phyloP scores from a whole-genome alignment of 2,797 vertebrate genomes.

The Dermochelys coriacea region DNA sequence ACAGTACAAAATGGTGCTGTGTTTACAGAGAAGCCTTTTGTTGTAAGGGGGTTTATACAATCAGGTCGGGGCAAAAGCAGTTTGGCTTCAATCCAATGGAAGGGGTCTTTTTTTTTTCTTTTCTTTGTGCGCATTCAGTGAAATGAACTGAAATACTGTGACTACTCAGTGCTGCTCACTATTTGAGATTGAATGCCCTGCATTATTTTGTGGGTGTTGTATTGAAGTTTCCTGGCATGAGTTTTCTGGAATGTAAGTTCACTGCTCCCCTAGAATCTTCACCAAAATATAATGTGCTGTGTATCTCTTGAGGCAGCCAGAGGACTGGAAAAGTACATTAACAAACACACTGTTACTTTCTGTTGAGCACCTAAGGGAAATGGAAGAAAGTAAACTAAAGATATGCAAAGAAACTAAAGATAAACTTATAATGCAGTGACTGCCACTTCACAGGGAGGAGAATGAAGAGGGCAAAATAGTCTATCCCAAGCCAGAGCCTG shows the following conservation, averaged over 20 bases:
- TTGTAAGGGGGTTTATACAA: neutral
- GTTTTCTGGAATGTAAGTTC: slow-evolving; percentile 40
- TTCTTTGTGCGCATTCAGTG: neutral
- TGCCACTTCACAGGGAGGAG: neutral
- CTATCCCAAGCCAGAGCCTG: neutral
- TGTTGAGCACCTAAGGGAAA: slow-evolving; percentile 58
- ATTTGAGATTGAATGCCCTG: neutral
- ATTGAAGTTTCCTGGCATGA: slow-evolving; percentile 56
- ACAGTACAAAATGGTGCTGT: neutral
- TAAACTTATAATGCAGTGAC: neutral
- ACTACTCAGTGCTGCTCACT: neutral
- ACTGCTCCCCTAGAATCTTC: slow-evolving; percentile 14
- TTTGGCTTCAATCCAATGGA: neutral
- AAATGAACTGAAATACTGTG: neutral
- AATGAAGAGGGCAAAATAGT: neutral
- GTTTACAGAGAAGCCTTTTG: neutral
- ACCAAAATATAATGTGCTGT: slow-evolving; percentile 24
- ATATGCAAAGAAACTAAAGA: neutral
- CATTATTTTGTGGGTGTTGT: slow-evolving; percentile 21
- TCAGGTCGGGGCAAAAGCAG: neutral
- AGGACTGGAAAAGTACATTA: neutral
- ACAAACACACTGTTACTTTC: slow-evolving; percentile 36
- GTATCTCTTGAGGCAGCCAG: slow-evolving; percentile 27
- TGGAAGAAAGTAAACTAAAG: neutral
- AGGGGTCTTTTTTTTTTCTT: neutral